A percentile compares a stretch with the other conserved stretches of the same genome.
phyloP scores from a whole-genome alignment of 1,140 invertebrate species.

The Phortica variegata region DNA sequence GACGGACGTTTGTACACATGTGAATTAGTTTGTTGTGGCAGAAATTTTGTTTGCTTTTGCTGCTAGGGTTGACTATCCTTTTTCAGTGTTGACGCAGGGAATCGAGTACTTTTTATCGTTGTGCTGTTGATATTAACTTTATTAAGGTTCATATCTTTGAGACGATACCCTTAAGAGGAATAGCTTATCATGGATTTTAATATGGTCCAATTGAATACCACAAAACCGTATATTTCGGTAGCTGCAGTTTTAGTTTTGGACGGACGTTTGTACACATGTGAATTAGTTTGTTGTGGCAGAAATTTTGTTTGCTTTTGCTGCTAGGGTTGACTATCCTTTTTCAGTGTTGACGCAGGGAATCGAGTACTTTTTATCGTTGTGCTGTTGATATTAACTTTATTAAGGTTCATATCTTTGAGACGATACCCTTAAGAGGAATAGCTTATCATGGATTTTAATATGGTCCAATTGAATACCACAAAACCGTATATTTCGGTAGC shows the following conservation, averaged over 20 bases:
- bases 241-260: constrained; percentile 31
- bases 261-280: background rate
- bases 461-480: constrained; percentile 13
- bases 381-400: constrained; percentile 21
- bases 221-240: constrained; percentile 6
- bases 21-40: too few species aligned
- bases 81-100: too few species aligned
- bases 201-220: constrained; percentile 13
- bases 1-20: constrained; percentile 7
- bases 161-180: constrained; percentile 27
- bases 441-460: constrained; percentile 6
- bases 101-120: too few species aligned
- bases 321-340: too few species aligned
- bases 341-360: too few species aligned
- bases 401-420: constrained; percentile 23
- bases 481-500: constrained; percentile 7
- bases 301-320: too few species aligned
- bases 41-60: too few species aligned
- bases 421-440: constrained; percentile 29
- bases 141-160: constrained; percentile 26
- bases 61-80: too few species aligned
- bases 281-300: too few species aligned
- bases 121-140: constrained; percentile 17
- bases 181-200: constrained; percentile 9
- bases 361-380: too few species aligned